Conservation (phyloP, 2,113 vertebrate species). For the Erythrolamprus reginae region DNA sequence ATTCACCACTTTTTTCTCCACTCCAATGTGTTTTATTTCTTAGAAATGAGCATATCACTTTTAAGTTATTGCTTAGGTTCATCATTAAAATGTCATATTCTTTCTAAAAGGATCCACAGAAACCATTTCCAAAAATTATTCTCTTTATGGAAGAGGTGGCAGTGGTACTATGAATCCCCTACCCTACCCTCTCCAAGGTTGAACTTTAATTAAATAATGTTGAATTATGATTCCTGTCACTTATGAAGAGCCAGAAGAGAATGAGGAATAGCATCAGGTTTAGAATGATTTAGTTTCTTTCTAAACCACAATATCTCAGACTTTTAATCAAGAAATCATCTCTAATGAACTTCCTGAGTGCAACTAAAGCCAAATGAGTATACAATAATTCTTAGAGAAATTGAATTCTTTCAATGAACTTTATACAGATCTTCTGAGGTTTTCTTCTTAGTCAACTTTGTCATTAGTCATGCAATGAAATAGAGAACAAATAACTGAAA, state of each 20-base stretch:
- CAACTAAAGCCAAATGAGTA: not conserved
- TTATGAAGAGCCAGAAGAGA: not conserved
- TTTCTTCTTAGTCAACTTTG: not conserved
- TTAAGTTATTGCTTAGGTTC: not conserved
- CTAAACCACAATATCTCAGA: not conserved
- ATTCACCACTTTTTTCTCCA: not conserved
- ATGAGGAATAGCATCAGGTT: not conserved
- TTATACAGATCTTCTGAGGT: not conserved
- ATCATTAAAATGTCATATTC: not conserved
- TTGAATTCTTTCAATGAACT: not conserved
- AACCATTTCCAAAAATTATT: not conserved
- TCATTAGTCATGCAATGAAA: not conserved
- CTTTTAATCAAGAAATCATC: not conserved
- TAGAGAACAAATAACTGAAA: not conserved
- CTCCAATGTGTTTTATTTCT: not conserved
- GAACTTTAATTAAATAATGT: not conserved
- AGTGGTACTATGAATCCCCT: not conserved
- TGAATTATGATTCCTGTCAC: not conserved
- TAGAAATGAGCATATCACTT: not conserved
- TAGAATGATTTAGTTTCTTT: not conserved
- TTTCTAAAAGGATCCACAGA: not conserved
- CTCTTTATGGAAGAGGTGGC: not conserved
- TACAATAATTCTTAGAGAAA: not conserved
- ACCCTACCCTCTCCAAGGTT: not conserved
- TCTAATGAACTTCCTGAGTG: not conserved